A percentile compares a stretch with the other conserved stretches of the same genome.
Conservation (phyloP, 2,888 invertebrate species). For the Andrena trimmerana region DNA sequence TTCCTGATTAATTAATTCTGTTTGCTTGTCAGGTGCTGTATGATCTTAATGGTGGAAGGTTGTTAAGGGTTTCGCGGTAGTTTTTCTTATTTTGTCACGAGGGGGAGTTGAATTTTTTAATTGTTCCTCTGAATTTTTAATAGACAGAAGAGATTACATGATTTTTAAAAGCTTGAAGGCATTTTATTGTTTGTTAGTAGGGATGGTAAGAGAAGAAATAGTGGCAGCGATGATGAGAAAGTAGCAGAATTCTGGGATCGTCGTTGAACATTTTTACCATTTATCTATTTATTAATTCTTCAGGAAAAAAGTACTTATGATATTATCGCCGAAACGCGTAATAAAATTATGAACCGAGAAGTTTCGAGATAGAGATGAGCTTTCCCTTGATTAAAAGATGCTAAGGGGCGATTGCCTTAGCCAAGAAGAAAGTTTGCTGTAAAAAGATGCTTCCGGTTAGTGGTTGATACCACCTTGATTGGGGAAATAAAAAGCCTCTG, state of each 20-base stretch:
- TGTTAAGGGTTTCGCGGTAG: no score
- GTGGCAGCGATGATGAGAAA: background rate
- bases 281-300: slow-evolving; percentile 22
- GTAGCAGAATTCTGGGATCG: background rate
- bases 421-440: slow-evolving; percentile 44
- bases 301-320: slow-evolving; percentile 5
- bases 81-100: no score
- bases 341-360: slow-evolving; percentile 49
- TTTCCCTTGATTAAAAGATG: slow-evolving; percentile 57
- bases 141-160: no score
- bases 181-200: background rate
- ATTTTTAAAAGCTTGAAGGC: background rate
- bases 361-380: slow-evolving; percentile 16
- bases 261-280: background rate
- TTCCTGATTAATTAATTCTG: no score
- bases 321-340: slow-evolving; percentile 26
- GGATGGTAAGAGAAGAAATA: background rate
- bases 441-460: slow-evolving; percentile 43
- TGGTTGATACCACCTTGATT: slow-evolving; percentile 55
- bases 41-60: no score
- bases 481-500: slow-evolving; percentile 39
- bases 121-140: no score
- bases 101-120: no score
- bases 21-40: no score
- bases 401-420: slow-evolving; percentile 36